Base-by-base conservation (phyloP, 2,113 vertebrate species). In the Machaerirhynchus nigripectus region DNA sequence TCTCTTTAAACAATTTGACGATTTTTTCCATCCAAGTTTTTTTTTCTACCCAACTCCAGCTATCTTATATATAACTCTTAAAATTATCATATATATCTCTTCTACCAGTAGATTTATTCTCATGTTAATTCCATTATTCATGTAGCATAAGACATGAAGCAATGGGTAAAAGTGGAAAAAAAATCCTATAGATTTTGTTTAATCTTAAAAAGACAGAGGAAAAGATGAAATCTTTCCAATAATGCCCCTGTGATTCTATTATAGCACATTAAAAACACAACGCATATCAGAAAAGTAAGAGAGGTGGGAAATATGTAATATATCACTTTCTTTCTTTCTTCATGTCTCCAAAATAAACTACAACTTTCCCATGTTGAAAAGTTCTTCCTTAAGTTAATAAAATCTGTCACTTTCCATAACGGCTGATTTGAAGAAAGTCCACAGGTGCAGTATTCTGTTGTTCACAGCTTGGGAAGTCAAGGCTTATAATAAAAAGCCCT, bases 331-430 rank as follows among this genome's bases (percentile, higher is more conserved):
- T 74, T 96, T 84, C 87, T 84, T 77, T 11, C 35, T 68, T 80
- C 67, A 44, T 47, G 55, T 92, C 95, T 94, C 96, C 95, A 97
- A 97, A 98, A 97, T 91, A 98, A 97, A 94, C 92, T 64, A 92
- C 91, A 96, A 96, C 95, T 97, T 97, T 96, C 84, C 75, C 64
- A 82, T 87, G 86, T 84, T 97, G 97, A 97, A 97, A 98, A 98
- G 96, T 97, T 98, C 91, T 97, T 97, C 96, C 96, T 96, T 98
- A 97, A 98, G 97, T 98, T 98, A 98, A 98, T 98, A 98, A 98
- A 98, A 98, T 86, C 97, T 98, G 98, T 98, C 98, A 98, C 97
- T 97, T 98, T 97, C 95, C 97, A 97, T 98, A 97, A 97, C 86
- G 91, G 95, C 86, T 79, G 92, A 97, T 85, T 95, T 93, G 96